These are phyloP conservation scores for Egretta garzetta DNA, from an alignment of 2,113 vertebrate species.

Conservation along the genomic window DNA sequence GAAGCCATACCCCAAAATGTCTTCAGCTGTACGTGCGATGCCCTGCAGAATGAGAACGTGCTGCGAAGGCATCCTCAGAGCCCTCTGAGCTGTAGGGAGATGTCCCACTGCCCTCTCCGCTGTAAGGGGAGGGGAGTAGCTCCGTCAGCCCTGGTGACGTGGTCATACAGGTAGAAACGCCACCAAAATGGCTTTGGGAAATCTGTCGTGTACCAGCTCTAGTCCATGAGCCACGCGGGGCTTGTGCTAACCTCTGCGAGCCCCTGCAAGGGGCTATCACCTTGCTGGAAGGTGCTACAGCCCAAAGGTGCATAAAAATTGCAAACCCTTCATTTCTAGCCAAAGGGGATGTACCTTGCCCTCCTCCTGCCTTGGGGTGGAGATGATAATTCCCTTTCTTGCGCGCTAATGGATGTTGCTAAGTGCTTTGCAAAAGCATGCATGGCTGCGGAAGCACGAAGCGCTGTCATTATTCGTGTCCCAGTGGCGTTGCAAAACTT, in stretches of 20 bases:
- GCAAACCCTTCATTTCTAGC: neutral
- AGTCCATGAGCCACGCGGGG: fast-evolving
- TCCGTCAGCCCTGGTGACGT: fast-evolving
- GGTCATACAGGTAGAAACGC: neutral
- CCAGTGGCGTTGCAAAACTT: neutral
- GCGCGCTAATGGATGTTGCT: neutral
- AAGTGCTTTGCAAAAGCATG: conserved; percentile 1
- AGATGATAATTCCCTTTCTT: neutral
- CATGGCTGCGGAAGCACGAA: neutral
- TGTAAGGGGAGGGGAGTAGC: neutral
- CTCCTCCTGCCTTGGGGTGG: neutral
- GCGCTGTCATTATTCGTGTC: neutral
- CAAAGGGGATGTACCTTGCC: neutral
- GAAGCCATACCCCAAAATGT: neutral
- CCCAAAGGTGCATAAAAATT: neutral
- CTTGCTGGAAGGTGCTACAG: neutral
- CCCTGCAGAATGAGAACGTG: fast-evolving
- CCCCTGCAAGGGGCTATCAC: neutral
- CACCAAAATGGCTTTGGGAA: neutral
- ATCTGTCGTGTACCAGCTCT: neutral
- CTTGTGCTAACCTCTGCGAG: fast-evolving
- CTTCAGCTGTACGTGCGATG: fast-evolving
- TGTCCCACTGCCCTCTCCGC: neutral
- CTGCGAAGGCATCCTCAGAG: neutral
- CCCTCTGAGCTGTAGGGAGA: neutral